Evolutionary conservation across 1,140 invertebrate species (phyloP).

Genomic region (Geopemphigus sp.): DNA sequence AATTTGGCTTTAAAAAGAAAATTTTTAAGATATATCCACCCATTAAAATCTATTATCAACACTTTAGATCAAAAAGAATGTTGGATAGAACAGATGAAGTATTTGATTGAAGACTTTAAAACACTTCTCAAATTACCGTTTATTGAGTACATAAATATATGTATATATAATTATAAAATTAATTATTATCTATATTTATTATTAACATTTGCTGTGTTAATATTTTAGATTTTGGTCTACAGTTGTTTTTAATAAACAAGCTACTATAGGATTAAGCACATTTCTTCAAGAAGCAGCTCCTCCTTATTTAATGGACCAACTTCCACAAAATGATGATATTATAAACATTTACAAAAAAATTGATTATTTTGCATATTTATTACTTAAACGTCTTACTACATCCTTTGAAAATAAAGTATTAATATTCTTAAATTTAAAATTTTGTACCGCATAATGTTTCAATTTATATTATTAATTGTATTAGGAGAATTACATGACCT

Average conservation of each 20-base stretch:
- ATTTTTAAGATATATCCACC: conserved; percentile 39
- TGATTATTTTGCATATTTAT: conserved; percentile 27
- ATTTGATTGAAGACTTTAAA: conserved; percentile 29
- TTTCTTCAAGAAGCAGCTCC: conserved; percentile 37
- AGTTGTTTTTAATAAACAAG: conserved; percentile 19
- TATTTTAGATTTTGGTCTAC: conserved; percentile 44
- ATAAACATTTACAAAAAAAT: conserved; percentile 10
- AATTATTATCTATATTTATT: background rate
- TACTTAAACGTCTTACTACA: conserved; percentile 20
- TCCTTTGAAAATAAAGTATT: conserved; percentile 35
- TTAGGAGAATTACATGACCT: conserved; percentile 5
- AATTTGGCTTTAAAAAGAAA: conserved; percentile 28
- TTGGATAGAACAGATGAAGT: conserved; percentile 43
- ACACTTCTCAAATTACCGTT: conserved; percentile 34
- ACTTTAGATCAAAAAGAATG: conserved; percentile 29
- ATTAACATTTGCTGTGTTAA: background rate
- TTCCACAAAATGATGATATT: conserved; percentile 23
- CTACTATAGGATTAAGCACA: conserved; percentile 26
- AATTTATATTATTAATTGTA: background rate
- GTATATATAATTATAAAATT: background rate
- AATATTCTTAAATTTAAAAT: background rate
- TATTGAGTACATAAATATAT: too few relatives aligned
- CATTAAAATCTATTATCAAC: conserved; percentile 32
- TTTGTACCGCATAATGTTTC: too few relatives aligned
- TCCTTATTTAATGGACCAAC: conserved; percentile 22